Base-by-base conservation (phyloP, 2,888 invertebrate species). In the Limnephilus lunatus region DNA sequence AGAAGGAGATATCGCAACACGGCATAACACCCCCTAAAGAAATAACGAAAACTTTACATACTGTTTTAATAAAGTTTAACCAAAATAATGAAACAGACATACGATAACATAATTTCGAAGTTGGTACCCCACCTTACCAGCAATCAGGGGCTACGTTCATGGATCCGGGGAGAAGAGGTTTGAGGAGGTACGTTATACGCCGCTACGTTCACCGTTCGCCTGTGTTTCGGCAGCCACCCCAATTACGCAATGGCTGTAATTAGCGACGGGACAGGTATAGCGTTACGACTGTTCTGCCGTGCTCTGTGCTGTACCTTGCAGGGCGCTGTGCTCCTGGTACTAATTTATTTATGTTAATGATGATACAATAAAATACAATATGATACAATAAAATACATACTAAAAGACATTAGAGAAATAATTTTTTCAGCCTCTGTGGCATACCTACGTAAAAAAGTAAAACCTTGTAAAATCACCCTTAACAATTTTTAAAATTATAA, bases 231-330 rank as follows among this genome's bases (percentile, higher is more conserved):
- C 90, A 91, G 92, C 91, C 92, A 92, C 93, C 93, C 92, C 93
- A 93, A 93, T 93, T 92, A 93, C 92, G 91, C 91, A 90, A 89
- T 88, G 90, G 88, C 90, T 93, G 93, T 93, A 93, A 93, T 93
- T 93, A 93, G 92, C 92, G 93, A 89, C 53, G 91, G 82, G 81
- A 85, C 92, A 93, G 92, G 93, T 93, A 93, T 92, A 91, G 31
- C 89, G 89, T 93, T 92, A 92, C 93, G 48, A 80, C 82, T 83
- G 35, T 39, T 88, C n/a, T 90, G 68, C 68, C 7, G 68, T 25
- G 7, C 25, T 25, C 19, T 25, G 25, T 25, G 25, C 68, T 19
- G 68, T 19, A 32, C 31, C n/a, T 48, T 5, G 39, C 48, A 92
- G 81, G 87, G 35, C 90, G 68, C 39, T 90, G 81, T 68, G 31